Conservation (phyloP, 2,113 vertebrate species). For the Silurus meridionalis region DNA sequence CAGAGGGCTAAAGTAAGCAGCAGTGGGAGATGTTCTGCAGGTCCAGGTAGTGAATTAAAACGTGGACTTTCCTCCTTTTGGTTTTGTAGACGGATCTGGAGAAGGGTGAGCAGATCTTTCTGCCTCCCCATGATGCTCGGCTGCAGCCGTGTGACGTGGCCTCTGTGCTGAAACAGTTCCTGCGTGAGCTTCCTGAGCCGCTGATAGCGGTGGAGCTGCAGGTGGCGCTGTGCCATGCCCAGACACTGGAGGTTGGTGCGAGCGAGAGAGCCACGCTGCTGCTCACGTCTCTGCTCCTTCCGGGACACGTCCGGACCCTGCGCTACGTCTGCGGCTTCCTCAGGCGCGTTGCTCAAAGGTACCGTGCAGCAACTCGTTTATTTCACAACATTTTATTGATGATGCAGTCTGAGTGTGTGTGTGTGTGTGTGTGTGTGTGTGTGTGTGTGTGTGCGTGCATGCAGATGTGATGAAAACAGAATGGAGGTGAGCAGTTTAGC, state of each 20-base stretch:
- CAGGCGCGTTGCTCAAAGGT: slow-evolving; percentile 61
- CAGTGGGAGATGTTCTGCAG: background rate
- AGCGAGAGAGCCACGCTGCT: slow-evolving; percentile 52
- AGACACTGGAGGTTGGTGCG: slow-evolving; percentile 46
- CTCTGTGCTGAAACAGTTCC: slow-evolving; percentile 66
- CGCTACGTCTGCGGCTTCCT: slow-evolving; percentile 66
- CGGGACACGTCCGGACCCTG: slow-evolving; percentile 42
- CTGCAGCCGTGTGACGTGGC: slow-evolving; percentile 65
- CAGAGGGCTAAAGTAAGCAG: too few relatives aligned
- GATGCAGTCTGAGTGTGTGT: background rate
- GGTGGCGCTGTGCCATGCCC: slow-evolving; percentile 62
- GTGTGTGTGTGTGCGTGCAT: background rate
- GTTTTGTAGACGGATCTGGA: slow-evolving; percentile 49
- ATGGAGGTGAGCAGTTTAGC: slow-evolving; percentile 67
- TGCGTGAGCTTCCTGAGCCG: slow-evolving; percentile 62
- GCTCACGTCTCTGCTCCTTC: slow-evolving; percentile 63
- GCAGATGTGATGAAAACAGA: slow-evolving; percentile 64
- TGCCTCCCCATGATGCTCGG: slow-evolving; percentile 22
- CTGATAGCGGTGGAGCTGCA: slow-evolving; percentile 62
- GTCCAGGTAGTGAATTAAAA: background rate
- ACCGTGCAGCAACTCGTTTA: too few relatives aligned
- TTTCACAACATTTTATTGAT: background rate
- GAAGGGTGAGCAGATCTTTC: slow-evolving; percentile 50
- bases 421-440: background rate
- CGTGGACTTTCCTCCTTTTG: background rate